phyloP scores from a whole-genome alignment of 2,113 vertebrate genomes.

The Proteles cristata region DNA sequence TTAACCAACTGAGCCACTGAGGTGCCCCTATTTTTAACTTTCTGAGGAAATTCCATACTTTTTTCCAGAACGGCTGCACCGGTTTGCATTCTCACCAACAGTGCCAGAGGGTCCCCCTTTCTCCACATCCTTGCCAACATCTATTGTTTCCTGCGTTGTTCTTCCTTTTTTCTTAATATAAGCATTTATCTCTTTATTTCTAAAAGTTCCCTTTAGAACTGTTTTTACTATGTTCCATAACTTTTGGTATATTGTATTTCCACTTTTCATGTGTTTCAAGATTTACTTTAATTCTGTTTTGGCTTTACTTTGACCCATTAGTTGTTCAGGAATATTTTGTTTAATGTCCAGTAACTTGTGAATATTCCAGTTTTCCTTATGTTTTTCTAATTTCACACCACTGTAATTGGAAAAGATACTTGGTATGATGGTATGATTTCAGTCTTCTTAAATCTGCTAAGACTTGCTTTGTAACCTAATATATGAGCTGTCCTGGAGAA shows the following conservation, averaged over 20 bases:
- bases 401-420: not conserved
- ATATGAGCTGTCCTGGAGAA: not conserved
- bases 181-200: not conserved
- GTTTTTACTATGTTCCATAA: not conserved
- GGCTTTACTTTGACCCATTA: not conserved
- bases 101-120: not conserved
- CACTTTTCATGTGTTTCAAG: not conserved
- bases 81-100: not conserved
- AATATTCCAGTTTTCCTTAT: not conserved
- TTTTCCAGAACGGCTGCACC: not conserved
- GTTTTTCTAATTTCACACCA: not conserved
- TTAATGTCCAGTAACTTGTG: not conserved
- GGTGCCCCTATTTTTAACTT: not conserved
- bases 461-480: not conserved
- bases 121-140: not conserved
- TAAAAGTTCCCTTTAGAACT: not conserved
- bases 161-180: not conserved
- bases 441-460: not conserved
- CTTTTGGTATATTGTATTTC: not conserved
- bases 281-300: not conserved
- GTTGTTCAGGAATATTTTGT: not conserved
- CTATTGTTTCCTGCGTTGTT: not conserved
- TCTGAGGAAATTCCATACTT: not conserved
- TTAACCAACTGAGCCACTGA: too few relatives aligned
- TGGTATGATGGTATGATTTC: not conserved